phyloP scores from a whole-genome alignment of 2,888 invertebrate species.

The Nowickia ferox region DNA sequence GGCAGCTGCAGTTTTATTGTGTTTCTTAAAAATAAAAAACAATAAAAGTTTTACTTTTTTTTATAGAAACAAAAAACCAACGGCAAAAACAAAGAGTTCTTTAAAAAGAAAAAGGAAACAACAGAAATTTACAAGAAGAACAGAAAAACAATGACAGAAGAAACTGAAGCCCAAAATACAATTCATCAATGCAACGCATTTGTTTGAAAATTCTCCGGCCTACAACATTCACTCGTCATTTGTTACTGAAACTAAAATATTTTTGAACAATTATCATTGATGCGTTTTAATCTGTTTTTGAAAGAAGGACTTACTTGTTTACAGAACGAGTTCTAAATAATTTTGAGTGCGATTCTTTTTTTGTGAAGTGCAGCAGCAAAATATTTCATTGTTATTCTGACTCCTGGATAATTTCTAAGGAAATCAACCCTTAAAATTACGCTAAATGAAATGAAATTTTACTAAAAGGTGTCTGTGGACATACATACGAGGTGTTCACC shows the following conservation, averaged over 20 bases:
- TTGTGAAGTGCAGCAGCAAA: background rate
- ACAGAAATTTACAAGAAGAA: conserved; percentile 36
- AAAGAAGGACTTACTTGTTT: conserved; percentile 5
- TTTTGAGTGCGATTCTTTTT: conserved; percentile 7
- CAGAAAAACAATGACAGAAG: conserved; percentile 16
- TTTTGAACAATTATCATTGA: conserved; percentile 13
- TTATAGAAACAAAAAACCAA: background rate
- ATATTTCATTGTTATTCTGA: conserved; percentile 4
- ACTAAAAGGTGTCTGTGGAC: background rate
- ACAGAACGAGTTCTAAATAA: conserved; percentile 2
- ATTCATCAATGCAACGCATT: conserved; percentile 45
- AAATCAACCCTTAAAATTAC: conserved; percentile 55
- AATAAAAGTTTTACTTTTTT: conserved; percentile 53
- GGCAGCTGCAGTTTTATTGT: conserved; percentile 54
- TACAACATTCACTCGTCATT: conserved; percentile 1
- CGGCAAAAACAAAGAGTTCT: conserved; percentile 31
- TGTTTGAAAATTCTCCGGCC: conserved; percentile 21
- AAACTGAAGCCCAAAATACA: conserved; percentile 30
- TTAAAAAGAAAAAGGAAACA: conserved; percentile 40
- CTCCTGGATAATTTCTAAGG: conserved; percentile 15
- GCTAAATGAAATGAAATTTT: background rate
- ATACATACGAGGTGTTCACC: background rate
- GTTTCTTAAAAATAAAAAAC: conserved; percentile 22
- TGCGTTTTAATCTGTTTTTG: conserved; percentile 11
- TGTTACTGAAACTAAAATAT: conserved; percentile 6